Base-by-base conservation (phyloP, 2,888 invertebrate genomes). In the Xestia xanthographa region DNA sequence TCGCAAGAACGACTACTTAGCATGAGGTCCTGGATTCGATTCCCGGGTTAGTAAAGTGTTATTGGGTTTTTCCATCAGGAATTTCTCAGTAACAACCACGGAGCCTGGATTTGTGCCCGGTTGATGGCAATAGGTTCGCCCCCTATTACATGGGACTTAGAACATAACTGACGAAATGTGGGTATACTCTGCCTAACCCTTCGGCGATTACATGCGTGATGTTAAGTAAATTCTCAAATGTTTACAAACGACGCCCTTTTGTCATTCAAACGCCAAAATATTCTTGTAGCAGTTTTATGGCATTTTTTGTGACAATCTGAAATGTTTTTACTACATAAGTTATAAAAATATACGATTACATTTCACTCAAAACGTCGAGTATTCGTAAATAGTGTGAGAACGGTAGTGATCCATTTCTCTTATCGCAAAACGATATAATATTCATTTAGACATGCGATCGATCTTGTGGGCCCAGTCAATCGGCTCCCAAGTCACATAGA, bases 391-490 rank as follows among this genome's bases (percentile, higher is more conserved):
- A 68, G 29, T 53, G 58, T 65, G 67, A 82, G 81, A 72, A 67
- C 53, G 66, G 71, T 79, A 73, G 72, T 84, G 66, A 77, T 81
- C 81, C 66, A 65, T 75, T 87, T 75, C 60, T 65, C 58, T 81
- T 75, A 87, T 85, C 77, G 69, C 38, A 67, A 62, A 87, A 71
- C 58, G 65, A 68, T 87, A 67, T 63, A 79, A 84, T 85, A 82
- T 85, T 85, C 80, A 83, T 83, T 73, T 63, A 67, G 80, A 81
- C 72, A 83, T 60, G 56, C 75, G 60, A 83, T 78, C 79, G 75
- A 86, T 87, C 86, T 86, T 77, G 34, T 43, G 41, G 72, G 60
- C 53, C 26, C 66, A 80, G 80, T 84, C 84, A 80, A 79, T 83
- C 79, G 78, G 75, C 43, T 80, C 66, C 62, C 81, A 75, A 87